Base-by-base conservation (phyloP, 2,113 vertebrate genomes). In the Formicarius rufipectus region DNA sequence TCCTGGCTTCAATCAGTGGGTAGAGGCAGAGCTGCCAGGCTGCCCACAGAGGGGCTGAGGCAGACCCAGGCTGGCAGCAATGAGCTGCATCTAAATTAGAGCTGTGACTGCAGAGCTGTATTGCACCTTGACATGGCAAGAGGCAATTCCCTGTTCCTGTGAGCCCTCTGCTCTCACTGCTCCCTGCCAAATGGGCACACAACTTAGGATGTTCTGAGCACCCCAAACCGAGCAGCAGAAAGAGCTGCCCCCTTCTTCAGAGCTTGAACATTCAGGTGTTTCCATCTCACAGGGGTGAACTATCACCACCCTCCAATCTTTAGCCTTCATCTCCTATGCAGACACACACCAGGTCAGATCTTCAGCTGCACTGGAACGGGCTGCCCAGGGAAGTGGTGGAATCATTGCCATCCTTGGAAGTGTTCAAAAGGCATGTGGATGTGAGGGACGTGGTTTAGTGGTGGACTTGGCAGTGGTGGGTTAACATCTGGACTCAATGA, bases 121-220 rank as follows among this genome's bases (percentile, higher is more conserved):
- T 4, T 25, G 25, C 49, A n/a, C 42, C 42, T 62, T 6, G 2
- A 37, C 58, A 24, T 9, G 8, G 74, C 8, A 25, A 22, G 55
- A 74, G 35, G 69, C 27, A 55, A 10, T 39, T 73, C 71, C 58
- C 74, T 50, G 24, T 37, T 44, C 78, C 71, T 37, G 17, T 1
- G 2, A 25, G 31, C 4, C 33, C 60, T 80, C 16, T 1, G 14
- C 21, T 21, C 10, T 39, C 44, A 16, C 4, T 0, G 7, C 49
- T 77, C 31, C 62, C 84, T 35, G 69, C 13, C 52, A n/a, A 17
- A 55, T 0, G 18, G 15, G 12, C 16, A 19, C 33, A 7, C 44
- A 15, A 14, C 11, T 56, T 4, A 3, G 1, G 9, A 39, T 37
- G 59, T 22, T 76, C 55, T 10, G 35, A 33, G 79, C 71, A 45